Conservation (phyloP, 2,113 vertebrate genomes). For the Oenanthe oenanthe region DNA sequence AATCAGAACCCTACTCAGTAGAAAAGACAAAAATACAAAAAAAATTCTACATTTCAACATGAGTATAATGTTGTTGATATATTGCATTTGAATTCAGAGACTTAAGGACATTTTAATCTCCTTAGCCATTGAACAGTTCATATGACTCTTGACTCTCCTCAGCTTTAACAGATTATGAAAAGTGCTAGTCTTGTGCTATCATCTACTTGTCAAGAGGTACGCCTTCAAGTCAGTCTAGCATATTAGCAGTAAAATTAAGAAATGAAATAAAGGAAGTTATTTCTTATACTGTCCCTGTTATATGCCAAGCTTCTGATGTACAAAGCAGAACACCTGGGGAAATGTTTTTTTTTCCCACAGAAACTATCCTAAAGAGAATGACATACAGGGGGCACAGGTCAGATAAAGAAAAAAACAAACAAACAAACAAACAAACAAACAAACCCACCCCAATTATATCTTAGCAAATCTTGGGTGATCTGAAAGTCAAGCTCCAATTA, state of each 20-base stretch:
- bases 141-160: background rate
- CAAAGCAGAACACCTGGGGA: background rate
- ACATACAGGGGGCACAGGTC: background rate
- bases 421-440: background rate
- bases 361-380: background rate
- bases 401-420: background rate
- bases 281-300: background rate
- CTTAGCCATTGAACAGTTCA: background rate
- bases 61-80: fast-evolving
- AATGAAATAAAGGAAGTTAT: background rate
- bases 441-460: background rate
- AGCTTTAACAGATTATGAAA: background rate
- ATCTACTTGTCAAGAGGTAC: background rate
- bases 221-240: background rate
- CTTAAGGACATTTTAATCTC: background rate
- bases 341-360: background rate
- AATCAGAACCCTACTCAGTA: background rate
- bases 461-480: background rate
- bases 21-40: background rate
- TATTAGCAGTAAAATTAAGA: background rate
- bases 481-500: background rate
- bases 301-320: background rate
- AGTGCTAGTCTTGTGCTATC: background rate
- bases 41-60: background rate
- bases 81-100: background rate